phyloP scores from a whole-genome alignment of 2,113 vertebrate genomes.

The Sprattus sprattus region DNA sequence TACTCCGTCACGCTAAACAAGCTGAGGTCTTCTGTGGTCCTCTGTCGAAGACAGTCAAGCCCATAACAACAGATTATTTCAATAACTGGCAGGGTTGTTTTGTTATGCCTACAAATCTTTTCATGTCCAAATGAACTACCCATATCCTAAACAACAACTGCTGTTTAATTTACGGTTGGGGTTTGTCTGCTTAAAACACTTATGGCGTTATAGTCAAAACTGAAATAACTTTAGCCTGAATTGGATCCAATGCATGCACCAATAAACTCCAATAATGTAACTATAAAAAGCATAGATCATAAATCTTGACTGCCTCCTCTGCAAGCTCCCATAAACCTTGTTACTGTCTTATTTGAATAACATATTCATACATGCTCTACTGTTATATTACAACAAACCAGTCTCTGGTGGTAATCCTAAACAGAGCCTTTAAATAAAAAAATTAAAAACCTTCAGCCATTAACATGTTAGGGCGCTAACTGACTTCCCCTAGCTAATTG shows the following conservation, averaged over 20 bases:
- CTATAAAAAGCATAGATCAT: too few relatives aligned
- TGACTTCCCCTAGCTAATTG: slow-evolving; percentile 31
- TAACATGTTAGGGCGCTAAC: slow-evolving; percentile 22
- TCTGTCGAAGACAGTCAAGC: background rate
- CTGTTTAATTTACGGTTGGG: background rate
- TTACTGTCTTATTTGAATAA: too few relatives aligned
- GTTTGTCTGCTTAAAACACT: too few relatives aligned
- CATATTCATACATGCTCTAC: too few relatives aligned
- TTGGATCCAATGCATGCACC: too few relatives aligned
- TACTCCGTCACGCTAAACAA: background rate
- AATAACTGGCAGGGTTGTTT: background rate
- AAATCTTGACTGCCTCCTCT: too few relatives aligned
- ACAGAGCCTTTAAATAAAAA: background rate
- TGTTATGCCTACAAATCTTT: background rate
- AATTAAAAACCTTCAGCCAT: background rate
- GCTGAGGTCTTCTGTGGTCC: too few relatives aligned
- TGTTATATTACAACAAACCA: background rate
- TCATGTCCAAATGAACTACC: too few relatives aligned
- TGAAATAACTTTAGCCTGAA: too few relatives aligned
- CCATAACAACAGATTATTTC: slow-evolving; percentile 33
- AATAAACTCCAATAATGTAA: too few relatives aligned
- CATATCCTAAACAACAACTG: background rate
- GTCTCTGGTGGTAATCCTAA: background rate
- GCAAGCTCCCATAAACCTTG: too few relatives aligned
- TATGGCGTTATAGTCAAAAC: too few relatives aligned